Evolutionary conservation across 1,140 invertebrate species (phyloP), one percentile per base, ranked within the genome.

Genomic region (Palaemon carinicauda): DNA sequence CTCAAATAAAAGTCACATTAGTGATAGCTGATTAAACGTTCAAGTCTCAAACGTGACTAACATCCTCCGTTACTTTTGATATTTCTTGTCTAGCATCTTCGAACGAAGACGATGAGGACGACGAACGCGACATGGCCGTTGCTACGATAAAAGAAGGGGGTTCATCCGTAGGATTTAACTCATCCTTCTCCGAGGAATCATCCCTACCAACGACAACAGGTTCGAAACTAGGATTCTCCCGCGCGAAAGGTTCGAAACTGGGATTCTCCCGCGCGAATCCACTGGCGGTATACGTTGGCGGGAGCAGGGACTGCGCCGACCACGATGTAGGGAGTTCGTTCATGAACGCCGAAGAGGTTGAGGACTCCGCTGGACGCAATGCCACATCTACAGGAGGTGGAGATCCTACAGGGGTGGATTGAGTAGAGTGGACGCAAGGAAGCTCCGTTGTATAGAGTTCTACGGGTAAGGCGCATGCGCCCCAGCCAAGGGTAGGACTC

Each of bases 391-490:
- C n/a, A 27, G 31, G 27, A 33, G 78, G 24, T 21, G 78, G 60
- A 12, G 31, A 52, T 54, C n/a, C 27, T 31, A 54, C 10, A 7
- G 75, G 15, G 19, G 78, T 33, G 69, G 29, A 17, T 3, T 69
- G 65, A 21, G 29, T 17, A 15, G 51, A 41, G 77, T 86, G 83
- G 33, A 86, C 83, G 19, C 77, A 80, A 9, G 83, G 33, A 12
- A 80, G 65, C 3, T 86, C 83, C 19, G 41, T 52, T 24, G 83
- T 33, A 50, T 86, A 86, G 10, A 86, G 73, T 51, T 86, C 77
- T 17, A 60, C 65, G 17, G 83, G 83, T 50, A 86, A 21, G 19
- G 83, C 83, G 54, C 83, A 86, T 15, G 83, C 83, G 14, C 83
- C 83, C 83, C 83, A 86, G 19, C 77, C 83, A n/a, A 74, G 17